Evolutionary conservation across 2,113 vertebrate species (phyloP).

Genomic region (rabbit (Oryctolagus cuniculus)): mOryCun1.1 NC_091433.1:168254501-168255000

Average conservation of each 20-base stretch:
- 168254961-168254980: conserved; percentile 20
- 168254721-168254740: background rate
- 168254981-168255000: conserved; percentile 37
- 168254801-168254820: background rate
- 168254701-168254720: background rate
- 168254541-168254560: background rate
- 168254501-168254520: background rate
- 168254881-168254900: background rate
- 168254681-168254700: background rate
- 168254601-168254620: background rate
- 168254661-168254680: background rate
- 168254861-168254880: background rate
- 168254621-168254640: background rate
- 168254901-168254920: background rate
- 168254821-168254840: background rate
- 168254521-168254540: background rate
- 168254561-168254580: background rate
- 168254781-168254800: background rate
- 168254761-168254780: background rate
- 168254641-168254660: background rate
- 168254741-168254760: background rate
- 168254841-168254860: background rate
- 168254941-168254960: background rate
- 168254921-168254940: background rate
- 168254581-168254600: background rate